Conservation (phyloP, 2,113 vertebrate species). For the Lagenorhynchus albirostris region DNA sequence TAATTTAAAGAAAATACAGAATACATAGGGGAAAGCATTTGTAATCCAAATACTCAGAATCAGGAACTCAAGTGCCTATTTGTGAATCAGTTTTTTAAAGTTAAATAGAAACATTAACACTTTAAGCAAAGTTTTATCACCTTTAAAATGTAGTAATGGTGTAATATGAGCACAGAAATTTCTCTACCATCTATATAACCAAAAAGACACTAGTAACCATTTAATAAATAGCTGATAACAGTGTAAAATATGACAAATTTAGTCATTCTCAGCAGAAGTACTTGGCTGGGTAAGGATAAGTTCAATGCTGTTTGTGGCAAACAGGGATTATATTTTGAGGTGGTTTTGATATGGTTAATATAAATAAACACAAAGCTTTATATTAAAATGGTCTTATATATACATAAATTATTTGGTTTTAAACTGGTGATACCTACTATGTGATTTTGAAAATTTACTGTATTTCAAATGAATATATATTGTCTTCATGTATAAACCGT, state of each 20-base stretch:
- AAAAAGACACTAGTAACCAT: not conserved
- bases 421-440: not conserved
- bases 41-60: not conserved
- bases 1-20: constrained; percentile 30
- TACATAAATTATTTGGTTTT: not conserved
- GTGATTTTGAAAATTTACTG: not conserved
- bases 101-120: not conserved
- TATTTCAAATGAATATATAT: not conserved
- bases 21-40: not conserved
- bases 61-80: not conserved
- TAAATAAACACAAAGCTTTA: not conserved
- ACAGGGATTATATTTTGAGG: not conserved
- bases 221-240: constrained; percentile 3
- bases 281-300: not conserved
- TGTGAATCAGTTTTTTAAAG: not conserved
- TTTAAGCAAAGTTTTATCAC: not conserved
- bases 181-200: not conserved
- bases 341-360: not conserved
- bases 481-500: not conserved
- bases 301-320: not conserved
- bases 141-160: not conserved
- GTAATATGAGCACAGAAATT: not conserved
- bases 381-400: not conserved
- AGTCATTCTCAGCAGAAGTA: constrained; percentile 18
- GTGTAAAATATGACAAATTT: not conserved